Percentiles rank a stretch among this genome's conserved stretches.
Conservation (phyloP, 2,888 invertebrate genomes). For the Neria commutata region DNA sequence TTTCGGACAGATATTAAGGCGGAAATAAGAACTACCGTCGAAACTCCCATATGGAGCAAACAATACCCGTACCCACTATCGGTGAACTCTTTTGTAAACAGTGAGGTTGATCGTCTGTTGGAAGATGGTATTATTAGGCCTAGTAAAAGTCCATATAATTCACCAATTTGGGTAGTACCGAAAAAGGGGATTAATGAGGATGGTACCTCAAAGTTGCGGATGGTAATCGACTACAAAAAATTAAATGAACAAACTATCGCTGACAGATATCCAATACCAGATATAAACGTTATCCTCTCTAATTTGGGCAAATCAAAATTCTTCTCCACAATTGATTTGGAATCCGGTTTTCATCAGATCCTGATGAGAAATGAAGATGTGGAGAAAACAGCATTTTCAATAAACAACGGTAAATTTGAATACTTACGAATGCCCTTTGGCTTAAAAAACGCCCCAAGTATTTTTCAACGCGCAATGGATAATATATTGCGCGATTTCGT, state of each 20-base stretch:
- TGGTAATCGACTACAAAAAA: constrained; percentile 26
- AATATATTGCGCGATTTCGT: neutral
- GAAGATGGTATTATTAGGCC: too few species aligned
- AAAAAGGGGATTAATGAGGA: constrained; percentile 17
- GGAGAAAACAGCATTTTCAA: neutral
- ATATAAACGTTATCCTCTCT: constrained; percentile 21
- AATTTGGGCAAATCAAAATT: constrained; percentile 20
- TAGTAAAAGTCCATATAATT: too few species aligned
- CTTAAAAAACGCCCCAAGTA: too few species aligned
- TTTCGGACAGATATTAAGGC: constrained; percentile 25
- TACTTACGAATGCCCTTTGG: too few species aligned
- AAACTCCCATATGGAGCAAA: constrained; percentile 20
- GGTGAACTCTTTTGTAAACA: too few species aligned
- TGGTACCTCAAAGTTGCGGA: constrained; percentile 17
- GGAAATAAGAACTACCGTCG: constrained; percentile 23
- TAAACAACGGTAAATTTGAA: neutral
- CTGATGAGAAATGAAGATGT: too few species aligned
- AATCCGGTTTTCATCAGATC: neutral
- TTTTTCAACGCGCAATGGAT: neutral
- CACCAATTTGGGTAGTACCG: constrained; percentile 17
- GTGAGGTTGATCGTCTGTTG: too few species aligned
- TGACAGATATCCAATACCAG: too few species aligned
- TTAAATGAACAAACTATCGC: constrained; percentile 24
- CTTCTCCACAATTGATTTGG: constrained; percentile 27
- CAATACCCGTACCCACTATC: constrained; percentile 26